Conservation (phyloP, 2,888 invertebrate genomes). For the Andrena praecox region DNA sequence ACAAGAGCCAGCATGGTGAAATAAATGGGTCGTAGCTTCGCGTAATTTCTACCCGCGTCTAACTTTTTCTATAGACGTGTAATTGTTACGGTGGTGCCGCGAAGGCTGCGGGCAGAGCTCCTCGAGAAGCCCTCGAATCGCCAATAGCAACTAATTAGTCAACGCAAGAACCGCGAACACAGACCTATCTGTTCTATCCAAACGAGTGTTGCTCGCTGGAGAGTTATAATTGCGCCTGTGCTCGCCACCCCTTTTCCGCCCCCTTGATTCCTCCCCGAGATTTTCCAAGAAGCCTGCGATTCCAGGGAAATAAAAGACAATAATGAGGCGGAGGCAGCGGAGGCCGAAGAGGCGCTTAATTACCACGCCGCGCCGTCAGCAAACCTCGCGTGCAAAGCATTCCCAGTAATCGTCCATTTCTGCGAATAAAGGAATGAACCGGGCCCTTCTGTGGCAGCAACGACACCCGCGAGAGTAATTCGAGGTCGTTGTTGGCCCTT, state of each 20-base stretch:
- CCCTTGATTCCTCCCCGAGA: neutral
- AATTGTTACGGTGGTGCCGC: no score
- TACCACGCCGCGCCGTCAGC: slow-evolving; percentile 62
- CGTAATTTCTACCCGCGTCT: no score
- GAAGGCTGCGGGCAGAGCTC: no score
- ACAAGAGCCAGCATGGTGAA: no score
- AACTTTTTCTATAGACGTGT: no score
- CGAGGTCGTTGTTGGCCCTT: slow-evolving; percentile 25
- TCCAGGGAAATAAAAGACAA: slow-evolving; percentile 6
- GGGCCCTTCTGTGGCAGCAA: slow-evolving; percentile 21
- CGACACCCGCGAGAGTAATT: slow-evolving; percentile 48
- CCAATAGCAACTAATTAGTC: slow-evolving; percentile 6
- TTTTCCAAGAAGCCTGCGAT: neutral
- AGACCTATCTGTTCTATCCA: slow-evolving; percentile 6
- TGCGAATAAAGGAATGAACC: slow-evolving; percentile 21
- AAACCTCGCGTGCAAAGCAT: slow-evolving; percentile 36
- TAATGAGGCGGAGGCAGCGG: slow-evolving; percentile 24
- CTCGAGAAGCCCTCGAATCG: no score
- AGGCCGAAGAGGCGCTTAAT: slow-evolving; percentile 55
- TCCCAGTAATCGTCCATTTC: slow-evolving; percentile 63
- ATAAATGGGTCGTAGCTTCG: no score
- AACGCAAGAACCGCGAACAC: neutral
- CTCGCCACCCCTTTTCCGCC: neutral
- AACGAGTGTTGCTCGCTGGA: slow-evolving; percentile 9
- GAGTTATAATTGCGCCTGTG: slow-evolving; percentile 7